phyloP scores from a whole-genome alignment of 2,113 vertebrate genomes.

The Heteronetta atricapilla region DNA sequence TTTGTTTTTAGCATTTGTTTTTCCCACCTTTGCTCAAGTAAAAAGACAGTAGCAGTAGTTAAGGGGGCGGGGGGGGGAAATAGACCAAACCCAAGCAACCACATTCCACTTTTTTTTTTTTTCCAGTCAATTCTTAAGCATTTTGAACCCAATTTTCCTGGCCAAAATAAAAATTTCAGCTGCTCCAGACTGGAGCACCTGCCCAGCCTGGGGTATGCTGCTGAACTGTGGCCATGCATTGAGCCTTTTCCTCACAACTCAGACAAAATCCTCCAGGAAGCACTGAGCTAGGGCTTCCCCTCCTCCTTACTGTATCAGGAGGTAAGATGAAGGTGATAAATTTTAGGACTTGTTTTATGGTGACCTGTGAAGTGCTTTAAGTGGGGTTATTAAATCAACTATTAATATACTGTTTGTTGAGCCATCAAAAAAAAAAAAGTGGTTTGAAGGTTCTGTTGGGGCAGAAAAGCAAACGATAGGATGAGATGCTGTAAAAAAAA shows the following conservation, averaged over 20 bases:
- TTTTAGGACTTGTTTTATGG: neutral
- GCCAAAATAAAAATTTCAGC: neutral
- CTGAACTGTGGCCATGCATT: too few species aligned
- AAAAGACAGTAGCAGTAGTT: neutral
- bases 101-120: neutral
- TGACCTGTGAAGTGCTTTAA: fast-evolving
- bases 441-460: neutral
- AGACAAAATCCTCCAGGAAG: neutral
- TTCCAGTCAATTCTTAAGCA: neutral
- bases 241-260: neutral
- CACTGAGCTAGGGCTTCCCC: neutral
- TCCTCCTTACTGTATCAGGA: too few species aligned
- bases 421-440: neutral
- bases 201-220: neutral
- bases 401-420: neutral
- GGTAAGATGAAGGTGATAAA: neutral
- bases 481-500: neutral
- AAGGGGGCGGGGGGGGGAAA: too few species aligned
- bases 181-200: too few species aligned
- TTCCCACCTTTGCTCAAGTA: neutral
- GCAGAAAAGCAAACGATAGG: neutral
- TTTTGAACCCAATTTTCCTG: neutral
- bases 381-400: neutral
- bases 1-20: neutral
- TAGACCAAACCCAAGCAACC: too few species aligned